Base-by-base conservation (phyloP, 37 sponge, comb jelly and placozoan genomes). In the Oopsacas minuta region DNA sequence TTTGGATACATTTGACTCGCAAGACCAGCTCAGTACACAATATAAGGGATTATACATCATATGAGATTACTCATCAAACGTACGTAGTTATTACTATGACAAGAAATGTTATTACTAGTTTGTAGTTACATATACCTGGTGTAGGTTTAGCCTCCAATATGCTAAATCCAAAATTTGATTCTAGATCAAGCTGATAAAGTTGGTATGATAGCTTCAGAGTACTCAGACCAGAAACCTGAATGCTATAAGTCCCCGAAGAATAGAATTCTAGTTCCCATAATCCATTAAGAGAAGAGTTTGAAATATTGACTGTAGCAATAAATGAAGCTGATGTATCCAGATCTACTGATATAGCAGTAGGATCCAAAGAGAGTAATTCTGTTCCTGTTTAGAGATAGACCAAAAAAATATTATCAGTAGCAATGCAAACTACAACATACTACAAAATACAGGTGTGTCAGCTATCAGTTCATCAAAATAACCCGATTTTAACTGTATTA, bases 221-320 rank as follows among this genome's bases (percentile, higher is more conserved):
- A 37, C 52, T 87, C 0, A 35, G 23, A 0, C 49, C 88, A 37
- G 51, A 28, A 35, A 87, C 51, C n/a, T 37, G 82, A 53, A 75
- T 61, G 17, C 42, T 83, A 17, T 84, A 87, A 10, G 75, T 5
- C 23, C 84, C 88, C 3, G 25, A 0, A 23, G 84, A 84, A 28
- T 0, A 35, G 23, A 87, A 35, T 0, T 10, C 61, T 1, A 87
- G 8, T 30, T 32, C 37, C 88, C 88, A 87, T 23, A 28, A 23
- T 1, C 88, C 88, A 84, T 37, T 39, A 3, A 69, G 35, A 30
- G 15, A 32, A n/a, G 22, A 35, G 84, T 83, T 82, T 20, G 88
- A 36, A 0, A 84, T 37, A 81, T 87, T 84, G 36, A 87, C 35
- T 1, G 0, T 52, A n/a, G 81, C 88, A 83, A 87, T 84, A 61